phyloP scores from a whole-genome alignment of 92 coral and sea anemone genomes.

The Palythoa heliodiscus region DNA sequence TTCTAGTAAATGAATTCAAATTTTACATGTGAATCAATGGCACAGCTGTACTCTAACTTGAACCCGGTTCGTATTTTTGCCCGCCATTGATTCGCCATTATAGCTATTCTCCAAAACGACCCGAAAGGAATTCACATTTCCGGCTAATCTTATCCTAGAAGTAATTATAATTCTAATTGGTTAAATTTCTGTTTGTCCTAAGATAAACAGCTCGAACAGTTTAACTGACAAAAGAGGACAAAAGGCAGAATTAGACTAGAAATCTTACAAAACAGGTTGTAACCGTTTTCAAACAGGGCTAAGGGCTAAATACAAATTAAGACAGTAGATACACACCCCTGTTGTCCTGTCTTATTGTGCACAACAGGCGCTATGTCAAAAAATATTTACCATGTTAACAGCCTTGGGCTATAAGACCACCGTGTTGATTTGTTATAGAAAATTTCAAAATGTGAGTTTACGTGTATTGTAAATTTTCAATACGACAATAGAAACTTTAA shows the following conservation, averaged over 20 bases:
- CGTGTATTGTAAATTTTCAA: slow-evolving; percentile 34
- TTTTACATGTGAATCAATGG: slow-evolving; percentile 9
- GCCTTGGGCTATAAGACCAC: slow-evolving; percentile 17
- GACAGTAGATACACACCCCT: not conserved
- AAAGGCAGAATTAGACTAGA: slow-evolving; percentile 21
- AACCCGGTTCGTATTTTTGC: not conserved
- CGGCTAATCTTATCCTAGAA: slow-evolving; percentile 24
- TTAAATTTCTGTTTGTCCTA: slow-evolving; percentile 39
- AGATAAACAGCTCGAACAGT: slow-evolving; percentile 25
- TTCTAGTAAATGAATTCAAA: not conserved
- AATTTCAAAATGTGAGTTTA: slow-evolving; percentile 12
- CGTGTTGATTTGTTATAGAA: slow-evolving; percentile 7
- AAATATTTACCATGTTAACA: not conserved
- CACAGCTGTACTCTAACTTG: not conserved
- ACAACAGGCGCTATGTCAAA: not conserved
- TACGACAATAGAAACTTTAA: slow-evolving; percentile 5
- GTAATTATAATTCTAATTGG: slow-evolving; percentile 40
- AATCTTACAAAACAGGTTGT: not conserved
- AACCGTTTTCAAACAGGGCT: slow-evolving; percentile 18
- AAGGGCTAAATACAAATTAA: not conserved
- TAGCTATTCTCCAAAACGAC: slow-evolving; percentile 1
- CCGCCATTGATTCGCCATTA: slow-evolving; percentile 30
- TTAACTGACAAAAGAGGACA: slow-evolving; percentile 40
- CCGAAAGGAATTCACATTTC: slow-evolving; percentile 36
- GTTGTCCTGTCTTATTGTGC: not conserved